These are phyloP conservation scores for Actinia equina DNA, from an alignment of 64 coral and sea anemone species.

Conservation along the genomic window DNA sequence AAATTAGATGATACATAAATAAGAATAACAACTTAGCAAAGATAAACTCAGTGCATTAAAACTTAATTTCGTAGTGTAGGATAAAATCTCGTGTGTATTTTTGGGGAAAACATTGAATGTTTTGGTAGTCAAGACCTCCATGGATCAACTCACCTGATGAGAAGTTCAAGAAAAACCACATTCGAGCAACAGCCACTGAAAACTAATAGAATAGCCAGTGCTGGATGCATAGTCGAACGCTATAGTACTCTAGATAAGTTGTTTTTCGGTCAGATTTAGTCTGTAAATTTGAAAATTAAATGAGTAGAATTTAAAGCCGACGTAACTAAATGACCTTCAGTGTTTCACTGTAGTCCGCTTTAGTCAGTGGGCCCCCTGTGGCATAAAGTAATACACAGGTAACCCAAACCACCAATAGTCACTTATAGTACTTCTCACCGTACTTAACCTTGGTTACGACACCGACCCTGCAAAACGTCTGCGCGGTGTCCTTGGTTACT, in stretches of 20 bases:
- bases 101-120: too few relatives aligned
- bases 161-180: conserved; percentile 68
- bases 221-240: conserved; percentile 55
- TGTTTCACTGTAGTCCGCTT: background rate
- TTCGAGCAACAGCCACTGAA: conserved; percentile 79
- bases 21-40: too few relatives aligned
- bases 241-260: background rate
- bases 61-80: too few relatives aligned
- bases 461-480: too few relatives aligned
- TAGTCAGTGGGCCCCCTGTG: background rate
- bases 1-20: too few relatives aligned
- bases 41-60: too few relatives aligned
- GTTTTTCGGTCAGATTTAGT: background rate
- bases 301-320: background rate
- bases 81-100: too few relatives aligned
- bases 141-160: conserved; percentile 66
- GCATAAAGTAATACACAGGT: background rate
- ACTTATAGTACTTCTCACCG: too few relatives aligned
- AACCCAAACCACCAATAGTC: too few relatives aligned
- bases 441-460: too few relatives aligned
- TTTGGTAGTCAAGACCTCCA: too few relatives aligned
- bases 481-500: too few relatives aligned
- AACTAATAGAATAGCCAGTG: conserved; percentile 49
- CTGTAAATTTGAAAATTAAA: background rate
- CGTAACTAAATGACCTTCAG: background rate